Evolutionary conservation across 2,113 vertebrate species (phyloP), one percentile per base, ranked within the genome.

Genomic region (Synodontis membranacea): DNA sequence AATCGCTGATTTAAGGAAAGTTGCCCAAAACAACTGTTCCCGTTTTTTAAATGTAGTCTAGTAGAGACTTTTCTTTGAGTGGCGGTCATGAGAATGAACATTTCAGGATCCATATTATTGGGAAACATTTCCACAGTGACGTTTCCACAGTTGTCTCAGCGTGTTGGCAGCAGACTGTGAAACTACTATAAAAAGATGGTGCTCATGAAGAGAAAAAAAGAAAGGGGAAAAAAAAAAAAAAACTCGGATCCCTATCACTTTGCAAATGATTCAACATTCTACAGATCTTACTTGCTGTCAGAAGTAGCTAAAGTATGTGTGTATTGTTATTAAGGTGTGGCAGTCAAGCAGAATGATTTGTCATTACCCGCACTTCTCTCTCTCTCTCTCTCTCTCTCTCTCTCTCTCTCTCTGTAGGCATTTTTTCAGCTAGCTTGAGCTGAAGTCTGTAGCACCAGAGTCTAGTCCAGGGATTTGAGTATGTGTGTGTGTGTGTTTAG

Each of bases 351-450:
- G 44, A 76, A n/a, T n/a, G 46, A 31, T 75, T 75, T 42, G 21
- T 75, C 28, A 34, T 34, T 34, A 9, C n/a, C 3, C 3, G 0
- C n/a, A 9, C n/a, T 31, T 0, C 42, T 75, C 72, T 48, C 21
- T n/a, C 34, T 28, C 12, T 46, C 72, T 74, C 39, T 75, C 72
- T 74, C 28, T 19, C 28, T 50, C 75, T 78, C 75, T 78, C 50
- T 80, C n/a, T 48, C 74, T 75, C 39, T 42, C 72, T 48, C 70
- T 28, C 42, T 46, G 0, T 84, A 54, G 82, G 54, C 50, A 19
- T 87, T 28, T 72, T 85, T 60, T 87, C 68, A 75, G 78, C 44
- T 80, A 10, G 31, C 56, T 44, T 56, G 52, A 75, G 44, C 25
- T 31, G 34, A 74, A 10, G 64, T 72, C 34, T 50, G 17, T 37